Evolutionary conservation across 37 sponge, comb jelly and placozoan species (phyloP), one percentile per base, ranked within the genome.

Genomic region (Diacarnus erythraeanus): DNA sequence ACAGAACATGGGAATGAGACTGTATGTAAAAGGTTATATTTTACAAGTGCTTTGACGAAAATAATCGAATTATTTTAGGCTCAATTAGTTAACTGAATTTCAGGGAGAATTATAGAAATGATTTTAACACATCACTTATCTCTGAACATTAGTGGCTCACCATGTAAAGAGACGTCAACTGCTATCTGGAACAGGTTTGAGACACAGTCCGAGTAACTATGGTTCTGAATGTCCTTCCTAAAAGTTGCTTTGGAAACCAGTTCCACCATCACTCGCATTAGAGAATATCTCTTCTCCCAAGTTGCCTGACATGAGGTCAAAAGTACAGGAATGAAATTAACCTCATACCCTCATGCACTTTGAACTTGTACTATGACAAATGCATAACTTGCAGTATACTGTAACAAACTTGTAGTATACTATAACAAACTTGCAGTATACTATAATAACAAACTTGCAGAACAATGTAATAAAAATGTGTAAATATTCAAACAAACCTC

Each of bases 191-290:
- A 71, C 34, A 88, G 80, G 31, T 69, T 68, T 37, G 78, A 72
- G 64, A 88, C 26, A 15, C 64, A 33, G 56, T 83, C 75, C 35
- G 74, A 38, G 72, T 88, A 83, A 64, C 26, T 75, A 3, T 56
- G 57, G 58, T 15, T 67, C 47, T 64, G 78, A 6, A 51, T 72
- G 18, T 68, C 58, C 38, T 59, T 66, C 20, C 33, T 38, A 34
- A 77, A 71, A 29, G 78, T 77, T 29, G 69, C 71, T 3, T 35
- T 56, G n/a, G 78, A 40, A 42, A 92, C 59, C 35, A 92, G 57
- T 15, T 92, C 85, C 39, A 83, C 76, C 30, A 84, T n/a, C 42
- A 84, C 38, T 31, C 59, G 69, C 43, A 92, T 42, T 29, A 82
- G 84, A 17, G 34, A 10, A 2, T 60, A 38, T 20, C 85, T 31